These are phyloP conservation scores for Magallana nippona DNA, from an alignment of 2,888 invertebrate genomes.

Conservation along the genomic window DNA sequence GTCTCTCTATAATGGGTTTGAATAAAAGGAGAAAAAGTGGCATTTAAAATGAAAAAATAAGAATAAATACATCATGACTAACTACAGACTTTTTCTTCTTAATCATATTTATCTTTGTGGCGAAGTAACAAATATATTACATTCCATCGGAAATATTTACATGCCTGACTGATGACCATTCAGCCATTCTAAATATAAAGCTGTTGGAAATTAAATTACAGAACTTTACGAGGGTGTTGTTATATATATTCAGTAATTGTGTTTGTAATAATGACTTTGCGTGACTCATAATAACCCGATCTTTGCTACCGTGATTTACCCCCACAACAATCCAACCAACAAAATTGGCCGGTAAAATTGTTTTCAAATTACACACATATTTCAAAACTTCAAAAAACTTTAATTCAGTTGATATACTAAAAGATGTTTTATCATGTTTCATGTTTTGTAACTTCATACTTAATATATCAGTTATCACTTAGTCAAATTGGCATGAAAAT, in stretches of 20 bases:
- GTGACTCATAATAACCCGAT: neutral
- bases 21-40: no score
- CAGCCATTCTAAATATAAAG: neutral
- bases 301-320: no score
- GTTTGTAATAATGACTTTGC: neutral
- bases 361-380: slow-evolving; percentile 11
- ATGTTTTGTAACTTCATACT: neutral
- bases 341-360: neutral
- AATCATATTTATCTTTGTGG: neutral
- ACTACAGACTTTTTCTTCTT: no score
- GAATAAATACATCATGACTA: no score
- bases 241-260: neutral
- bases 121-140: neutral
- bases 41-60: no score
- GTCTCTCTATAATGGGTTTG: no score
- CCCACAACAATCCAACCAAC: neutral
- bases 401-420: neutral
- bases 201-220: neutral
- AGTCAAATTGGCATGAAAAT: neutral
- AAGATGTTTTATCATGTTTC: neutral
- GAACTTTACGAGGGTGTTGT: neutral
- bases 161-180: slow-evolving; percentile 1
- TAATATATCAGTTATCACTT: neutral
- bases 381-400: neutral
- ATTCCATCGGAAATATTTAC: slow-evolving; percentile 6